Evolutionary conservation across 2,113 vertebrate genomes (phyloP).

Genomic region (Marmota monax): DNA sequence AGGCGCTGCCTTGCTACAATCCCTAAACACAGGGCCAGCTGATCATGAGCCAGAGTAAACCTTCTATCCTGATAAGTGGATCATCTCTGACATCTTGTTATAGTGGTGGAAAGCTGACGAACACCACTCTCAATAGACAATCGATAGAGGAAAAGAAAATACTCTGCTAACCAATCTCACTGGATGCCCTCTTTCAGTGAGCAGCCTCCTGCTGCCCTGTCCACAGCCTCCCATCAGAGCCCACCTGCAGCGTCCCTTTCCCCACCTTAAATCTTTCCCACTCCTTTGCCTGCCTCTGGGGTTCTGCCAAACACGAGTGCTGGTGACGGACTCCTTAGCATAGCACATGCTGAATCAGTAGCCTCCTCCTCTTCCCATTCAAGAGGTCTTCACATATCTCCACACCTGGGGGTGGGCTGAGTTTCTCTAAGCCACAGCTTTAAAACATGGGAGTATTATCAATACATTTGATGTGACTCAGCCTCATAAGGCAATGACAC

Average conservation of each 20-base stretch:
- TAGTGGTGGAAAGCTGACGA: background rate
- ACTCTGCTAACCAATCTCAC: background rate
- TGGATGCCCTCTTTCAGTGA: background rate
- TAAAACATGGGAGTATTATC: background rate
- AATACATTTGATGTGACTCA: background rate
- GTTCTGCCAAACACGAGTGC: conserved; percentile 20
- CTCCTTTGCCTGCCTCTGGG: background rate
- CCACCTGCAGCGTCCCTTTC: background rate
- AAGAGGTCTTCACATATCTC: background rate
- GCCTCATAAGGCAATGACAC: background rate
- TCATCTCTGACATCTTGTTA: background rate
- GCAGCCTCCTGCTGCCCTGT: background rate
- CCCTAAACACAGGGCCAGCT: background rate
- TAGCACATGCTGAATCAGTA: background rate
- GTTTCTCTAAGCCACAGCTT: background rate
- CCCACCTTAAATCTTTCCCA: background rate
- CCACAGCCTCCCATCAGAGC: background rate
- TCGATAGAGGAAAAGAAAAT: background rate
- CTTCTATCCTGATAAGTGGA: background rate
- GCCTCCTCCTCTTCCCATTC: background rate
- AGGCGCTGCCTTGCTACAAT: background rate
- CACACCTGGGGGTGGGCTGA: background rate
- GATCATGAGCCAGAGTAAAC: background rate
- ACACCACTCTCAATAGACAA: background rate
- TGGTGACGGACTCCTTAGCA: background rate